A percentile compares a stretch with the other conserved stretches of the same genome.
These are phyloP conservation scores for Drosophila persimilis DNA, from an alignment of 1,140 invertebrate species.

Conservation along the genomic window DNA sequence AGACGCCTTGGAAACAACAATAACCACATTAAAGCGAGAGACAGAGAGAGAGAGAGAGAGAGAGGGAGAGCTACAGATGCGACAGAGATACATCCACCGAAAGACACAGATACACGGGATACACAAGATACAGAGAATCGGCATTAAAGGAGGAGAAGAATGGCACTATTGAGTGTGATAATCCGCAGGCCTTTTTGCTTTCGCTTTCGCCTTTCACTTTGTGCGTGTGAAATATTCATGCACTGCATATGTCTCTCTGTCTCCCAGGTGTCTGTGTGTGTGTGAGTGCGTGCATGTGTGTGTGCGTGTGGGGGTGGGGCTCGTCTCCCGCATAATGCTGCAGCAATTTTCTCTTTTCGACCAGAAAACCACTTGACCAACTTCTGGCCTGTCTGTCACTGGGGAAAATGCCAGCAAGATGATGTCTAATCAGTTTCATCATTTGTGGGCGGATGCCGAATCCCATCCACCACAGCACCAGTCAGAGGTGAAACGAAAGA, in stretches of 20 bases:
- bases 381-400: neutral
- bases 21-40: conserved; percentile 38
- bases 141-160: neutral
- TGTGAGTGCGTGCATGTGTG: neutral
- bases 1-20: conserved; percentile 41
- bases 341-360: conserved; percentile 6
- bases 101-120: neutral
- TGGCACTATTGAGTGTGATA: conserved; percentile 68
- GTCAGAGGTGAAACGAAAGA: no score
- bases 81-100: neutral
- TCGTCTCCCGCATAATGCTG: conserved; percentile 1
- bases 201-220: conserved; percentile 67
- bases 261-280: neutral
- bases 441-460: neutral
- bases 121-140: no score
- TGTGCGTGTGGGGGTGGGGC: neutral
- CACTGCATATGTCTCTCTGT: conserved; percentile 17
- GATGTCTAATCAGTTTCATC: conserved; percentile 7
- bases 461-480: no score
- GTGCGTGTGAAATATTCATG: conserved; percentile 71
- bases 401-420: neutral
- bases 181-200: conserved; percentile 62
- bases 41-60: neutral
- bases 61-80: neutral
- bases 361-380: conserved; percentile 9